Evolutionary conservation across 2,888 invertebrate genomes (phyloP), one percentile per base, ranked within the genome.

Genomic region (Biston stratarius): DNA sequence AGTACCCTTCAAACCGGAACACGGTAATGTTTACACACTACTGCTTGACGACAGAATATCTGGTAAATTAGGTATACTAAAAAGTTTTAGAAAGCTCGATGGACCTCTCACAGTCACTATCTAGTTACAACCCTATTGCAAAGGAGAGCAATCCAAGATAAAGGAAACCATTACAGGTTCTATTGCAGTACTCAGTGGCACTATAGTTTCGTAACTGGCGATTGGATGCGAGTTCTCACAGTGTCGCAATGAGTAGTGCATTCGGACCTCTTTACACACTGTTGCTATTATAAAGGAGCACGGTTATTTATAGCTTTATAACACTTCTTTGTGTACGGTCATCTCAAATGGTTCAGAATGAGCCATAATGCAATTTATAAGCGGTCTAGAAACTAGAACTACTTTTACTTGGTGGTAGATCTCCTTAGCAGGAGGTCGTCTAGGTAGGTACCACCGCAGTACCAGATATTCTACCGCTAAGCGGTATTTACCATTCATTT

Each of bases 161-260:
- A 74, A 83, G 84, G 85, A 84, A 86, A 77, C 78, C 74, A 78
- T 84, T 86, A 59, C 42, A 83, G 64, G 70, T 76, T 75, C 69
- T 77, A 68, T 75, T 78, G 73, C 79, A 75, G 24, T 24, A 24
- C 24, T 24, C 24, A 24, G 81, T 79, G 79, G 80, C 80, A 58
- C 45, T 45, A 49, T 61, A 45, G 70, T 82, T 82, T 80, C 79
- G 83, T 83, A 76, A 79, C 73, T 47, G 34, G 70, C 71, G 64
- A 66, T 53, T 44, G 53, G 45, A 44, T 47, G 60, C 59, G 15
- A 65, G 61, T 85, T 87, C 87, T 79, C 87, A 87, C 86, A 84
- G 48, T 64, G 66, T 58, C 55, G 68, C 62, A 56, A 61, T 59
- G n/a, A 56, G 61, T 64, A 44, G 59, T 77, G 77, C 75, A 72